Evolutionary conservation across 2,888 invertebrate species (phyloP), one percentile per base, ranked within the genome.

Genomic region (Rotaria macrura): DNA sequence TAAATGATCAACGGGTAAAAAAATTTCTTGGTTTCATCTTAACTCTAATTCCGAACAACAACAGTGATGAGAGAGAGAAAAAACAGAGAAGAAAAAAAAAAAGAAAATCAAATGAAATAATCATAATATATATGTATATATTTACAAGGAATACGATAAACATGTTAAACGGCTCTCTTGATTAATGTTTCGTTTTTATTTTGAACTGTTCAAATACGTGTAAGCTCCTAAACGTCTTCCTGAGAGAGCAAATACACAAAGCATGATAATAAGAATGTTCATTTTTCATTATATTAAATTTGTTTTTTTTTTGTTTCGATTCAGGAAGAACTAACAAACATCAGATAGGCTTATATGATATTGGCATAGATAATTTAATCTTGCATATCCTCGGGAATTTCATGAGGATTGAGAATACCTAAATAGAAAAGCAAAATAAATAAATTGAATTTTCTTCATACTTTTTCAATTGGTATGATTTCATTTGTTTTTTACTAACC

Each of bases 331-430:
- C 29, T 2, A 17, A 72, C 4, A 74, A 74, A 40, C 7, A 23
- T 20, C 0, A 74, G n/a, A 20, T 9, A 74, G 9, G 25, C 74
- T 25, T 40, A 7, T 34, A 40, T 5, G 23, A 23, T 6, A 74
- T 6, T 23, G 23, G 29, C 14, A 23, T 23, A 20, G 54, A 29
- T 38, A 2, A 6, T 38, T 88, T 88, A 91, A 88, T 96, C 96
- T 93, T 96, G 95, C 96, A 96, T 96, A 90, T 96, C 96, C 91
- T 96, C 96, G 84, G 95, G 95, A 91, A 96, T 93, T 92, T 96
- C 96, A 91, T 96, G 95, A 83, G 96, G 96, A 93, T 96, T 96
- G 88, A 96, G 93, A 90, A 98, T 96, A 89, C 97, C 98, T 86
- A 97, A 79, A n/a, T n/a, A n/a, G n/a, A n/a, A n/a, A 79, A 38